phyloP scores from a whole-genome alignment of 2,888 invertebrate species.

The Prosapia bicincta region DNA sequence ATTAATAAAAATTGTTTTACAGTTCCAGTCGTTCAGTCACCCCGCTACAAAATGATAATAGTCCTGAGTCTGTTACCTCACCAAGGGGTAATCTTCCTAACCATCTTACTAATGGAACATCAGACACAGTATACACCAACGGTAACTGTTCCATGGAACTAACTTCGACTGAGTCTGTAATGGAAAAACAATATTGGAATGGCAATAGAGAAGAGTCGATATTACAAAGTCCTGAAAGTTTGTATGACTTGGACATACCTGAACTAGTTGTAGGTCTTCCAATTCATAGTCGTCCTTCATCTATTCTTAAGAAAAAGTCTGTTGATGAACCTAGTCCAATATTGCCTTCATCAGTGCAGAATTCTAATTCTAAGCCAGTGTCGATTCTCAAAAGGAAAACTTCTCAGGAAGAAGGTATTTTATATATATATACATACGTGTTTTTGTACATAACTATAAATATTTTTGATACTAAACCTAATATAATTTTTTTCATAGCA shows the following conservation, averaged over 20 bases:
- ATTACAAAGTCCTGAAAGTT: neutral
- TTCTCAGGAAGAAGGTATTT: slow-evolving; percentile 47
- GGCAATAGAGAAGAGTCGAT: neutral
- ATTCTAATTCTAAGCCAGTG: slow-evolving; percentile 45
- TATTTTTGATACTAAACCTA: no score
- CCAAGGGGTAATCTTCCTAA: neutral
- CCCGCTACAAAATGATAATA: neutral
- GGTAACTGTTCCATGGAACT: neutral
- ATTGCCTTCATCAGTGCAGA: neutral
- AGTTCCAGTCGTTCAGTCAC: neutral
- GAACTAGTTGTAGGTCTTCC: slow-evolving; percentile 7
- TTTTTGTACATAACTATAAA: no score
- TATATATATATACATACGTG: no score
- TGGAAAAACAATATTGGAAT: neutral
- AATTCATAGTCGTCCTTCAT: slow-evolving; percentile 42
- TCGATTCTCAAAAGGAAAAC: slow-evolving; percentile 58
- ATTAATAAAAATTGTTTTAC: neutral
- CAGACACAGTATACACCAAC: neutral
- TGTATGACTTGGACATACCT: neutral
- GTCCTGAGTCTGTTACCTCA: neutral
- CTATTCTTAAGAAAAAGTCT: slow-evolving; percentile 67
- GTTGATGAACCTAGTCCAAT: slow-evolving; percentile 50
- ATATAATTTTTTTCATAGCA: no score
- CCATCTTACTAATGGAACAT: neutral
- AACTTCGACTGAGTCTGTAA: neutral